phyloP scores from a whole-genome alignment of 2,888 invertebrate genomes.

The Eudemis profundana region DNA sequence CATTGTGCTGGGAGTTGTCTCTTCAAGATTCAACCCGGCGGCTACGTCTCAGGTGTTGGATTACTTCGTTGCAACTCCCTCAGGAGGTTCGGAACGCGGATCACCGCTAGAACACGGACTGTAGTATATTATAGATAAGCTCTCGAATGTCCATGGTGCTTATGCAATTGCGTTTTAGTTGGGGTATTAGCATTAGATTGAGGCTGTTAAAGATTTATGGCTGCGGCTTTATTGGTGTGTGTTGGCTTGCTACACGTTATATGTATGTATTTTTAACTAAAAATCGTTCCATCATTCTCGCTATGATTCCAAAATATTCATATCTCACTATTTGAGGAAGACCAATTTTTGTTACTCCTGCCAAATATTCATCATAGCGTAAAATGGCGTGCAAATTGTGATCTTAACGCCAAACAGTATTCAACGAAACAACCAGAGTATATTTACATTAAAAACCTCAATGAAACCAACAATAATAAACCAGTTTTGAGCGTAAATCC shows the following conservation, averaged over 20 bases:
- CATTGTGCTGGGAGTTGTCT: slow-evolving; percentile 45
- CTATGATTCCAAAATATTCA: too few species aligned
- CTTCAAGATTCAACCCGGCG: slow-evolving; percentile 53
- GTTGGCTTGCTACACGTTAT: too few species aligned
- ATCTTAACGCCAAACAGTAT: background rate
- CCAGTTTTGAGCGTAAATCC: slow-evolving; percentile 20
- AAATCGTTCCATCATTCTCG: background rate
- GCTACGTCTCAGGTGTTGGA: slow-evolving; percentile 58
- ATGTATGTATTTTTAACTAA: background rate
- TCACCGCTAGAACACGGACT: slow-evolving; percentile 44
- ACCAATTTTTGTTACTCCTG: background rate
- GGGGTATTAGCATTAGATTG: slow-evolving; percentile 18
- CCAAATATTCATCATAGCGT: background rate
- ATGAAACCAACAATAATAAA: slow-evolving; percentile 19
- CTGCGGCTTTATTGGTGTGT: background rate
- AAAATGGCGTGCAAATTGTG: background rate
- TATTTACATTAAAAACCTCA: background rate
- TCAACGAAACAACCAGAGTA: background rate
- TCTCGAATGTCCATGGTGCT: slow-evolving; percentile 27
- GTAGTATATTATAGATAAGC: slow-evolving; percentile 42
- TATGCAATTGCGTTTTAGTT: slow-evolving; percentile 25
- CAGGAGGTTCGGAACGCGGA: slow-evolving; percentile 49
- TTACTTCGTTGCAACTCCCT: slow-evolving; percentile 53
- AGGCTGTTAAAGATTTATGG: slow-evolving; percentile 12
- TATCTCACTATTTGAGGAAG: background rate